A percentile compares a stretch with the other conserved stretches of the same genome.
These are phyloP conservation scores for Ectemnius continuus DNA, from an alignment of 2,888 invertebrate genomes.

Conservation along the genomic window DNA sequence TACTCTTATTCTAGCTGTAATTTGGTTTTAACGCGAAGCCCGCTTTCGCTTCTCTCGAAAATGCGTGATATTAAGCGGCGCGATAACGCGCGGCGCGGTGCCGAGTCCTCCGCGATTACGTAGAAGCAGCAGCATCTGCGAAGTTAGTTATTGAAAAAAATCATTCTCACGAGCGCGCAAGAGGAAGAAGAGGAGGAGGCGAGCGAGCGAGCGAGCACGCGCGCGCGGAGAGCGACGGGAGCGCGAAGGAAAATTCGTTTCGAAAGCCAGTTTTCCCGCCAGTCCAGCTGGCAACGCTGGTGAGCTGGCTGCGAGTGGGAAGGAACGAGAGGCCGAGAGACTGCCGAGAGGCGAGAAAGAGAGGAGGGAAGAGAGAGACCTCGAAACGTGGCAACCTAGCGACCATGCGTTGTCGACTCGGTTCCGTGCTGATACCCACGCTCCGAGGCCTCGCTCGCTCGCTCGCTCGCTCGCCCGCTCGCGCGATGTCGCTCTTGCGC, in stretches of 20 bases:
- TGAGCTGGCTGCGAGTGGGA: conserved; percentile 43
- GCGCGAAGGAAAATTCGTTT: conserved; percentile 69
- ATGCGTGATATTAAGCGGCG: too few species aligned
- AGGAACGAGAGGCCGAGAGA: conserved; percentile 41
- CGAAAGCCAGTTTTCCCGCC: conserved; percentile 77
- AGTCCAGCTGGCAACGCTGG: conserved; percentile 64
- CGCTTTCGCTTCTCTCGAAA: neutral
- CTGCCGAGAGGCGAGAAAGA: conserved; percentile 29
- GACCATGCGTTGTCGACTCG: conserved; percentile 71
- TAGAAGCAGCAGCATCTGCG: too few species aligned
- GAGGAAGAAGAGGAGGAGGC: conserved; percentile 16
- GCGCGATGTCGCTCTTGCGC: too few species aligned
- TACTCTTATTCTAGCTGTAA: too few species aligned
- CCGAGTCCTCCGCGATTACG: too few species aligned
- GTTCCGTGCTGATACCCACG: conserved; percentile 79
- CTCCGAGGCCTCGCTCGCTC: conserved; percentile 72
- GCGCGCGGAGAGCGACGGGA: conserved; percentile 4
- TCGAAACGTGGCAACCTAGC: conserved; percentile 77
- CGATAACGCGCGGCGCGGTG: too few species aligned
- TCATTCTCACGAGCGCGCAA: too few species aligned
- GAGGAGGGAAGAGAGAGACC: conserved; percentile 62
- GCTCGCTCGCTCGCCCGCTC: conserved; percentile 55
- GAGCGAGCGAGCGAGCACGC: neutral
- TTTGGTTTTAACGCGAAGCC: too few species aligned
- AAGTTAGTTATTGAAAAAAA: too few species aligned